Evolutionary conservation across 2,888 invertebrate species (phyloP), one percentile per base, ranked within the genome.

Genomic region (Drosophila nr. perissopoda): DNA sequence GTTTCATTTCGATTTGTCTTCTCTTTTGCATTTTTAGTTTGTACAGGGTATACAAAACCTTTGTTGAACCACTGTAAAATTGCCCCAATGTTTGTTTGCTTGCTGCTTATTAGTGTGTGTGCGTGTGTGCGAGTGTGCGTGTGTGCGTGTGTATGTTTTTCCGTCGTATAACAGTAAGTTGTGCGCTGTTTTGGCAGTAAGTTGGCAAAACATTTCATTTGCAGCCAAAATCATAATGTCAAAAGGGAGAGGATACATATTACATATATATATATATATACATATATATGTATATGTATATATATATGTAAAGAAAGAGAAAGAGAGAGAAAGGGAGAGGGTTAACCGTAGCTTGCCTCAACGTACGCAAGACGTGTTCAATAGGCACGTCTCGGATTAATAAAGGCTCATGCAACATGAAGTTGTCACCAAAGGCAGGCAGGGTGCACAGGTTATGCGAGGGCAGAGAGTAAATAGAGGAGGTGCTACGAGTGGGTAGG

Each of bases 141-240:
- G 52, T 42, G 53, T 33, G 48, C 25, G 49, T 40, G 60, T 63
- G 69, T 67, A 49, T 60, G 68, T 52, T 60, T 51, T 25, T 49
- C 42, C 38, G 65, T 40, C 42, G 76, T 42, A 49, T 71, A 68
- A 57, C 74, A 68, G 72, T 80, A 74, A 76, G 70, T 76, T 81
- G 86, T 87, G 68, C 72, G 73, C 81, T 83, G 83, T 86, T 83
- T 83, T 88, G 83, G 86, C 88, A 83, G 83, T 78, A 56, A 88
- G 88, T 81, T 86, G 89, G 89, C 87, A 83, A 85, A 88, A 85
- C 87, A 86, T 89, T 89, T 84, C 76, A 84, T 84, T 84, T 72
- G 62, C 80, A 80, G 70, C 66, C 82, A 86, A 79, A 85, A 85
- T 82, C 77, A 77, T 85, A 85, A 84, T 70, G 65, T 63, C n/a